Evolutionary conservation across 1,140 invertebrate genomes (phyloP).

Genomic region (Ectropis grisescens): DNA sequence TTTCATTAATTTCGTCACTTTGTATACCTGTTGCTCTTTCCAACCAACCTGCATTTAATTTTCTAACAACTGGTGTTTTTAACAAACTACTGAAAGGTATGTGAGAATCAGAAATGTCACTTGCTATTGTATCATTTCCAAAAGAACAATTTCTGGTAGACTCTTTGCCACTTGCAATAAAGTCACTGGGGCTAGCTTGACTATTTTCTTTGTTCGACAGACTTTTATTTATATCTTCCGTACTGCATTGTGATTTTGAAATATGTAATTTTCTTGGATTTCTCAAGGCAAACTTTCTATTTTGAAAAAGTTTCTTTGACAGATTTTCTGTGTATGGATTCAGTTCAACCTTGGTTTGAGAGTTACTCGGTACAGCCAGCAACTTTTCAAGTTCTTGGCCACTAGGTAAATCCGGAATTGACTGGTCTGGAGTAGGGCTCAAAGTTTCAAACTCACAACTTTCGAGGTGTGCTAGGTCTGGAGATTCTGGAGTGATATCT

Average conservation of each 20-base stretch:
- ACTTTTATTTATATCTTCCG: too few species aligned
- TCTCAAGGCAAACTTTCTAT: constrained; percentile 76
- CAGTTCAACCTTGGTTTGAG: constrained; percentile 46
- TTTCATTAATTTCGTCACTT: constrained; percentile 3
- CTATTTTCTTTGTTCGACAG: too few species aligned
- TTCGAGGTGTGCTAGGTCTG: constrained; percentile 13
- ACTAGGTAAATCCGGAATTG: constrained; percentile 35
- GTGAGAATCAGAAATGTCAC: too few species aligned
- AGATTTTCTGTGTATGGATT: constrained; percentile 56
- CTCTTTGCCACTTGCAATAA: too few species aligned
- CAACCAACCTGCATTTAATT: constrained; percentile 71
- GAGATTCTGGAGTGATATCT: constrained; percentile 36
- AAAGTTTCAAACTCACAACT: constrained; percentile 9
- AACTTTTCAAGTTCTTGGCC: constrained; percentile 37
- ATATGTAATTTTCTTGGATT: constrained; percentile 82
- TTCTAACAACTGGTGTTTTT: constrained; percentile 24
- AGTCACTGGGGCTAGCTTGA: too few species aligned
- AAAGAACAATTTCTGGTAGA: too few species aligned
- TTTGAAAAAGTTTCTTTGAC: constrained; percentile 80
- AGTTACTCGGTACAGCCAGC: constrained; percentile 60
- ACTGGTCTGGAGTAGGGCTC: constrained; percentile 19
- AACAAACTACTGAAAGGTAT: too few species aligned
- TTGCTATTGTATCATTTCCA: too few species aligned
- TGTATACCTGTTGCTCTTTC: constrained; percentile 45
- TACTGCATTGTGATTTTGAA: constrained; percentile 19